These are phyloP conservation scores for Mormyrus hasselquistii DNA, from an alignment of 2,797 vertebrate species.

Conservation along the genomic window DNA sequence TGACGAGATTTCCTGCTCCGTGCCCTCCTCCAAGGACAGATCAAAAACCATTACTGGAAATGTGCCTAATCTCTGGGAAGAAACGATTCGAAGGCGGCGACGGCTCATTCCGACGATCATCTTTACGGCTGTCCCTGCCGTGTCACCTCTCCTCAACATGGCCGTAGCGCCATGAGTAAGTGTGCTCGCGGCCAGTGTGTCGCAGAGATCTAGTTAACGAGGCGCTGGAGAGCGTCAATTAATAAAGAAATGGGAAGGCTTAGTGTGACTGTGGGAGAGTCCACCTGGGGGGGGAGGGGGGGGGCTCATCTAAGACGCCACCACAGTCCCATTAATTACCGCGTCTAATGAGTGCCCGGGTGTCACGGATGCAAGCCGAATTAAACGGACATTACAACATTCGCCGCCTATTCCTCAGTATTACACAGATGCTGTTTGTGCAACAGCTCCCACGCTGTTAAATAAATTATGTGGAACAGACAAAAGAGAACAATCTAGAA, in stretches of 20 bases:
- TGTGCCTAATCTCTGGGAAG: constrained; percentile 7
- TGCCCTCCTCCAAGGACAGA: neutral
- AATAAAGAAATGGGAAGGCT: neutral
- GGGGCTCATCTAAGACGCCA: neutral
- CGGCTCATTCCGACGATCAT: neutral
- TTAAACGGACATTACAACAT: constrained; percentile 8
- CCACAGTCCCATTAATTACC: neutral
- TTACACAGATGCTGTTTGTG: neutral
- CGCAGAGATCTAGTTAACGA: neutral
- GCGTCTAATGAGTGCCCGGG: neutral
- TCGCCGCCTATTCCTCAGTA: neutral
- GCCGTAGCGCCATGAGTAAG: neutral
- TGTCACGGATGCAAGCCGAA: neutral
- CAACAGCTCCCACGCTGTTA: constrained; percentile 13
- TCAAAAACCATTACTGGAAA: neutral
- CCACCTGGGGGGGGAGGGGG: neutral
- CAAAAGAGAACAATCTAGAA: constrained; percentile 15
- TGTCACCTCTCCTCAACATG: neutral
- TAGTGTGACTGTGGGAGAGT: neutral
- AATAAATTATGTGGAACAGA: constrained; percentile 14
- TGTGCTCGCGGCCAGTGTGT: neutral
- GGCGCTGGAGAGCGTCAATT: neutral
- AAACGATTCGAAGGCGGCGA: neutral
- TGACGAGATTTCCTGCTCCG: neutral
- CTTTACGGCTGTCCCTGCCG: neutral